These are phyloP conservation scores for Amphimallon solstitiale DNA, from an alignment of 2,888 invertebrate species.

Conservation along the genomic window DNA sequence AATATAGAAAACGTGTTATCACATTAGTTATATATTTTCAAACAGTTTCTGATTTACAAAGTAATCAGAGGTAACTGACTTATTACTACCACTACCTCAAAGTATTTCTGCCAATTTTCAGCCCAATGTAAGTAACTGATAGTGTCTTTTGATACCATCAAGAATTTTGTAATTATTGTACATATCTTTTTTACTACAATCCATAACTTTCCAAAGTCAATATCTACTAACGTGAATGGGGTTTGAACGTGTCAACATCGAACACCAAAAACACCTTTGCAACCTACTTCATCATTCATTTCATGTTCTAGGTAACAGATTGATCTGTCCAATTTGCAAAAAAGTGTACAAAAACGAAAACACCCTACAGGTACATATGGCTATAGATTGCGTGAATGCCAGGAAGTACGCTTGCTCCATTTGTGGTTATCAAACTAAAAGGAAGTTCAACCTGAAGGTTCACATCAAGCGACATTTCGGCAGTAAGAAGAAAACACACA, in stretches of 20 bases:
- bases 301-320: slow-evolving; percentile 25
- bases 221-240: slow-evolving; percentile 30
- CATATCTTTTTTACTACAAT: slow-evolving; percentile 17
- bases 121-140: background rate
- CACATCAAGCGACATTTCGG: slow-evolving; percentile 38
- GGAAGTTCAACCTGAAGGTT: slow-evolving; percentile 39
- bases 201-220: slow-evolving; percentile 16
- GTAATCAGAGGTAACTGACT: no score
- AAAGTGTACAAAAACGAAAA: slow-evolving; percentile 41
- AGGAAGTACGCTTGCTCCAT: slow-evolving; percentile 37
- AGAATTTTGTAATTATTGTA: background rate
- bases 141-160: background rate
- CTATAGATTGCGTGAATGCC: slow-evolving; percentile 39
- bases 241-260: slow-evolving; percentile 10
- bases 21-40: no score
- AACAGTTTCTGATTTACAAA: no score
- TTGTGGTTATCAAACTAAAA: slow-evolving; percentile 38
- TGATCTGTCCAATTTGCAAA: slow-evolving; percentile 38
- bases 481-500: slow-evolving; percentile 22
- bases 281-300: slow-evolving; percentile 1
- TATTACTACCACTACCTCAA: background rate
- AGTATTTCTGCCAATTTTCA: background rate
- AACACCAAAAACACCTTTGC: background rate
- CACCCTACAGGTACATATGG: slow-evolving; percentile 40
- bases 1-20: no score